Evolutionary conservation across 1,140 invertebrate genomes (phyloP), one percentile per base, ranked within the genome.

Genomic region (Drosophila sechellia): DNA sequence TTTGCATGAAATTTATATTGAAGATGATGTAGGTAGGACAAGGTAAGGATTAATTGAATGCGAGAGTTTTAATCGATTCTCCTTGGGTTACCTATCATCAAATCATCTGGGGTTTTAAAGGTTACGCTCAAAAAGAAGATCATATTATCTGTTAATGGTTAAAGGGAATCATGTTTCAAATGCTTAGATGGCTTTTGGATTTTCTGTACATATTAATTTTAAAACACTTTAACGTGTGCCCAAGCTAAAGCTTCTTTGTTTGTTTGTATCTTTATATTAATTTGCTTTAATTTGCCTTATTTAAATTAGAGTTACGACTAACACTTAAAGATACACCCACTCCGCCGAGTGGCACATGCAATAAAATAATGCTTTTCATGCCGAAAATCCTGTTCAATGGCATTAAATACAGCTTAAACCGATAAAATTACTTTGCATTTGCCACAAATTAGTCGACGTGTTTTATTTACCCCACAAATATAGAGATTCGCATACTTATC

Each of bases 361-460:
- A 70, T 70, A 70, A 70, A 70, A 70, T 40, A 70, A 40, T 49
- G 42, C 2, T 48, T 31, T 60, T 71, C 45, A 27, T 55, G 39
- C 22, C 22, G 25, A 56, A 74, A 56, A 64, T 75, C 52, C 72
- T 75, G 70, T 74, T 65, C 8, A 35, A 49, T 15, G 11, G 49
- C 49, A 69, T 46, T 70, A 69, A 69, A 69, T 22, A 53, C 34
- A 50, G 25, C 48, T 55, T 45, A 70, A 69, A 10, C 50, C n/a
- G 57, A 70, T 70, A 48, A 70, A 70, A 70, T 70, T 48, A 50
- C 52, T 75, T 75, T 63, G 71, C 70, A 46, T 64, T 75, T 53
- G 71, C 72, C 72, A 75, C 58, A 75, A 75, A 75, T 75, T 57
- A 57, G 43, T 56, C 39, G 39, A 13, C n/a, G 45, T 22, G 20